Conservation (phyloP, 1,140 invertebrate species). For the Drosophila dunni region DNA sequence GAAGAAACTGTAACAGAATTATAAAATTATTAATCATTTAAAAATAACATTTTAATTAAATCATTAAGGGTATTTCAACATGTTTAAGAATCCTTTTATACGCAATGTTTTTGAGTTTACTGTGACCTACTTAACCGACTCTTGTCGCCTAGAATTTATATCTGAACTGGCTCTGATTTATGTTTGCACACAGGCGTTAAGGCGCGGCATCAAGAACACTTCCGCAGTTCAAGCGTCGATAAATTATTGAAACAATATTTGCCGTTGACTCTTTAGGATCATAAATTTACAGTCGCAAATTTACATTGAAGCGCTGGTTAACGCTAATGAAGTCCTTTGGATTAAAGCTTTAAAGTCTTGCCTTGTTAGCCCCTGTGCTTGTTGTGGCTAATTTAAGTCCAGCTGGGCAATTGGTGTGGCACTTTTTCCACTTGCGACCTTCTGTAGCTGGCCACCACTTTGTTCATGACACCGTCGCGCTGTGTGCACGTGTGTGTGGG, state of each 20-base stretch:
- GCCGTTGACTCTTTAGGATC: conserved; percentile 17
- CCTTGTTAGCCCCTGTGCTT: conserved; percentile 14
- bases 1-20: too few species aligned
- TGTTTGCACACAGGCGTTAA: conserved; percentile 16
- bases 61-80: too few species aligned
- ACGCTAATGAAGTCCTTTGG: conserved; percentile 47
- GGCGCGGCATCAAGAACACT: conserved; percentile 5
- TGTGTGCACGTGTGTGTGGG: too few species aligned
- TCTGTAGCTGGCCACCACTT: conserved; percentile 29
- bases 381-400: conserved; percentile 34
- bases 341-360: conserved; percentile 11
- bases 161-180: conserved; percentile 52
- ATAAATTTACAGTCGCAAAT: conserved; percentile 50
- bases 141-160: conserved; percentile 65
- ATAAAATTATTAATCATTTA: too few species aligned
- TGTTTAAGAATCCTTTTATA: neutral
- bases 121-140: conserved; percentile 60
- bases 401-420: conserved; percentile 17
- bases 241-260: conserved; percentile 68
- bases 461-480: neutral
- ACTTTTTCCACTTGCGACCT: neutral
- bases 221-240: conserved; percentile 39
- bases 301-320: conserved; percentile 32
- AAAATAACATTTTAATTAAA: too few species aligned
- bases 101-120: too few species aligned